Base-by-base conservation (phyloP, 2,113 vertebrate species). In the Pelobates fuscus region DNA sequence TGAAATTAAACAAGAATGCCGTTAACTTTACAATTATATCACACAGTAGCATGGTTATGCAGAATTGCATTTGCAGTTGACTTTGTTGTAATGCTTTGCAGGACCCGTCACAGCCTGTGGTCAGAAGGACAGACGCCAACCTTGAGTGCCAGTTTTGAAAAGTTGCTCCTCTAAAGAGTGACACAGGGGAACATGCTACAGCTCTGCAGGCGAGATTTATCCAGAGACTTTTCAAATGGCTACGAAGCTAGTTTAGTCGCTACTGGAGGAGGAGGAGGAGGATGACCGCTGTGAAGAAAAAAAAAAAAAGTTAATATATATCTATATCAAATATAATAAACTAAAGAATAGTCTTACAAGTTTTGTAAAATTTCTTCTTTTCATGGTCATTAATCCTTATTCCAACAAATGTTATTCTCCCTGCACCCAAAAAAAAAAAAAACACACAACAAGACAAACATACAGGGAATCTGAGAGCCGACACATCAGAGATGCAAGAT, bases 241-340 rank as follows among this genome's bases (percentile, higher is more conserved):
- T 8, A 30, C 15, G 15, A 21, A 11, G 18, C 54, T 27, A 8
- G 24, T 44, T 27, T 68, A 77, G 27, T 77, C 73, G 29, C 73
- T 77, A 55, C 54, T 60, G 26, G 73, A 77, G 17, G 72, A 76
- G 2, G 73, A 76, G 1, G 71, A 75, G 1, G 71, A 75, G 11
- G 72, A 75, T 25, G 55, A 68, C 49, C 57, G 23, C 73, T 77
- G n/a, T n/a, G 73, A n/a, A 30, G 43, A 64, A 64, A 5, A 64
- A 2, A 65, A 44, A 65, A 15, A 49, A 3, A 41, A 12, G 37
- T 1, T n/a, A n/a, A n/a, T n/a, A n/a, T n/a, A n/a, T n/a, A n/a
- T n/a, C n/a, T n/a, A n/a, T n/a, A n/a, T n/a, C n/a, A n/a, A n/a
- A n/a, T n/a, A n/a, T n/a, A n/a, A n/a, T n/a, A n/a, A n/a, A n/a